Evolutionary conservation across 2,797 vertebrate genomes (phyloP), one percentile per base, ranked within the genome.

Genomic region (Danio choprae): DNA sequence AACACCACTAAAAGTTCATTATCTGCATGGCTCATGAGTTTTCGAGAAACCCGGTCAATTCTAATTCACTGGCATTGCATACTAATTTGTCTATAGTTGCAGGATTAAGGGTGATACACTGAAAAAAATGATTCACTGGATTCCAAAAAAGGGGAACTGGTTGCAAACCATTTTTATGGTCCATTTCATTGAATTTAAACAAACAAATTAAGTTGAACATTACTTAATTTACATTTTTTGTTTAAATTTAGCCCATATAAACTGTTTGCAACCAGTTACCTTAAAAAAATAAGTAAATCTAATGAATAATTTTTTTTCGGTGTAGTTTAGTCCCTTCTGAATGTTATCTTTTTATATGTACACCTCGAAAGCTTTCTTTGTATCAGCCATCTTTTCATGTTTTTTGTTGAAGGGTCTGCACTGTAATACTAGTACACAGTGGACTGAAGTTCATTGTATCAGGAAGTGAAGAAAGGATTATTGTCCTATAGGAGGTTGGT

Each of bases 401-500:
- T 62, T n/a, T 60, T 56, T 73, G 77, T 55, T 50, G n/a, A n/a
- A 51, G 43, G 50, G 22, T 74, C n/a, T 58, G 29, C 51, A 67
- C 62, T 40, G 13, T 73, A 79, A 41, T 10, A 40, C 43, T 29
- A 55, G 76, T 83, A 51, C 16, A 50, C 41, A 81, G 44, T 79
- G 46, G 65, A 74, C 16, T 80, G 36, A 29, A 29, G 29, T 29
- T 65, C 68, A 12, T 82, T 22, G 0, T 59, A 56, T 15, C 29
- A 65, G 43, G 18, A 72, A 77, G 41, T 44, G 43, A 48, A 73
- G 51, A 70, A 20, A 36, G 20, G 16, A 55, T 72, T 62, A 36
- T 50, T 79, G 53, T 74, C 63, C 62, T 80, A 41, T 84, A 46
- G 78, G 40, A 77, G 55, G 53, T 22, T 36, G 56, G 18, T 77